Conservation (phyloP, 2,797 vertebrate species). For the Botia almorhae region DNA sequence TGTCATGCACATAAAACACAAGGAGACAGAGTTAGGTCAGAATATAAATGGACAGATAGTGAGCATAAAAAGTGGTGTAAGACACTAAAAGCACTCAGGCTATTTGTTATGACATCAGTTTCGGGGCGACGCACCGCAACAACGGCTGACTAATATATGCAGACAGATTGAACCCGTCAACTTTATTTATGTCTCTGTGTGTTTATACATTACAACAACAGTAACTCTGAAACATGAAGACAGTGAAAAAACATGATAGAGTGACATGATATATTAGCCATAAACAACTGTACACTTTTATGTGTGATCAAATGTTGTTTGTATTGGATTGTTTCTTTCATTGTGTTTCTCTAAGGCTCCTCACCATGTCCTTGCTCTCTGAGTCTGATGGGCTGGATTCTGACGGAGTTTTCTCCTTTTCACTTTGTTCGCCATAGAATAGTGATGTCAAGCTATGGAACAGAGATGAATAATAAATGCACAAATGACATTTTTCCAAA, state of each 20-base stretch:
- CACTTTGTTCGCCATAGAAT: constrained; percentile 94
- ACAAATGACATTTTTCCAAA: neutral
- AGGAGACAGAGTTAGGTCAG: constrained; percentile 41
- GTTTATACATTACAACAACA: neutral
- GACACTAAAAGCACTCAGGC: neutral
- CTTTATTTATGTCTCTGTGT: constrained; percentile 9
- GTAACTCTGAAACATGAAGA: neutral
- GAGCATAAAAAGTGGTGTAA: constrained; percentile 18
- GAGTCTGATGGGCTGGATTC: constrained; percentile 89
- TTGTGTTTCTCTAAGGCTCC: constrained; percentile 47
- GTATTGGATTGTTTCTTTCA: neutral
- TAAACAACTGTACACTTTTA: neutral
- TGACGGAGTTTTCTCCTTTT: constrained; percentile 95
- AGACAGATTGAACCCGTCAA: constrained; percentile 27
- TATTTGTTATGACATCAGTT: constrained; percentile 33
- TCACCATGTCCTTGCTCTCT: constrained; percentile 89
- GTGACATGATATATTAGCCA: neutral
- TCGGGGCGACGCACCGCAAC: neutral
- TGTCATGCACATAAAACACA: constrained; percentile 41
- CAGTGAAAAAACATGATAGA: no score
- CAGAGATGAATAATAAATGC: constrained; percentile 28
- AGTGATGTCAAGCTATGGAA: constrained; percentile 87
- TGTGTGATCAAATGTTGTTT: neutral
- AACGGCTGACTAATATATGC: constrained; percentile 5
- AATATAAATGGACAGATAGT: constrained; percentile 42